Percentiles rank a stretch among this genome's conserved stretches.
These are phyloP conservation scores for Melanerpes formicivorus DNA, from an alignment of 2,113 vertebrate genomes.

Conservation along the genomic window DNA sequence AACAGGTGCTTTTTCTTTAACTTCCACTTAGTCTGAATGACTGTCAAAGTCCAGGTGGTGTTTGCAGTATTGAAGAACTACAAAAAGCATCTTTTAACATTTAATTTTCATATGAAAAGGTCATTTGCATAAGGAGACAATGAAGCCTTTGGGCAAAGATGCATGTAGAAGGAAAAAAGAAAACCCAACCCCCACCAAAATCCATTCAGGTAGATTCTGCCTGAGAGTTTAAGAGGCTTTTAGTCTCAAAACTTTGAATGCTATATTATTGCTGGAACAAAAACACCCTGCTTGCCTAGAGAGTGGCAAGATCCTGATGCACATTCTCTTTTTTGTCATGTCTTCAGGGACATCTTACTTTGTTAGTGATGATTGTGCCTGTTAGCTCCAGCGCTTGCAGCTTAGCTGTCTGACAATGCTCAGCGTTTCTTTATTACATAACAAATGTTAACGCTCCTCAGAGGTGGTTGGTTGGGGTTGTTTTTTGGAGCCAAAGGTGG, in stretches of 20 bases:
- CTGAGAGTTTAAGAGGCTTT: slow-evolving; percentile 33
- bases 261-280: slow-evolving; percentile 33
- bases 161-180: not conserved
- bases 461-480: not conserved
- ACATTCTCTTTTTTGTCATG: not conserved
- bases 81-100: slow-evolving; percentile 56
- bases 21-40: slow-evolving; percentile 14
- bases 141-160: slow-evolving; percentile 51
- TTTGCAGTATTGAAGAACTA: slow-evolving; percentile 48
- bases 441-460: not conserved
- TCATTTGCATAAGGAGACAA: slow-evolving; percentile 64
- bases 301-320: not conserved
- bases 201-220: slow-evolving; percentile 49
- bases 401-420: not conserved
- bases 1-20: slow-evolving; percentile 10
- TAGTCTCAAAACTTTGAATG: slow-evolving; percentile 48
- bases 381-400: not conserved
- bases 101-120: slow-evolving; percentile 66
- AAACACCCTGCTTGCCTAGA: not conserved
- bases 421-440: not conserved
- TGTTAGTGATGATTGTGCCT: not conserved
- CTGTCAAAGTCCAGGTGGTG: slow-evolving; percentile 18
- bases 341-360: not conserved
- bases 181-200: not conserved
- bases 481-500: not conserved